Evolutionary conservation across 2,113 vertebrate species (phyloP).

Genomic region (Neogobius melanostomus): DNA sequence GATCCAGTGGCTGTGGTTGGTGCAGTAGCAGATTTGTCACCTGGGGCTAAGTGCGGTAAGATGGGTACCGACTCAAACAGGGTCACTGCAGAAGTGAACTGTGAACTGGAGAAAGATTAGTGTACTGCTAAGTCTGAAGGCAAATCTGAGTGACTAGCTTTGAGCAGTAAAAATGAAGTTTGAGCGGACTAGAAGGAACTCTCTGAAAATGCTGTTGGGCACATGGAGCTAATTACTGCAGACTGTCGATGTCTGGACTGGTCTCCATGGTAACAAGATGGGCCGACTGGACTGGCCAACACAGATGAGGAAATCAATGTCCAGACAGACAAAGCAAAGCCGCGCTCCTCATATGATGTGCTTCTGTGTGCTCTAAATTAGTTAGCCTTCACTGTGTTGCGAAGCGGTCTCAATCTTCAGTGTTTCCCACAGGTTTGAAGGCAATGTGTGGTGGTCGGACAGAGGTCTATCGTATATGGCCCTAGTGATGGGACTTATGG

Average conservation of each 20-base stretch:
- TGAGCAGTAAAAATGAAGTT: conserved; percentile 26
- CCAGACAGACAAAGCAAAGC: conserved; percentile 47
- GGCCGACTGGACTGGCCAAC: conserved; percentile 50
- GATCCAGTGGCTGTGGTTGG: conserved; percentile 50
- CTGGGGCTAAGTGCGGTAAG: conserved; percentile 25
- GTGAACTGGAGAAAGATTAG: neutral
- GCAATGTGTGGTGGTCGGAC: no score
- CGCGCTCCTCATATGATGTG: conserved; percentile 20
- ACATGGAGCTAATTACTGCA: conserved; percentile 69
- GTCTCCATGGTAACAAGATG: conserved; percentile 73
- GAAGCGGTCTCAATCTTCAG: no score
- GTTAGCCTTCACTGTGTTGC: neutral
- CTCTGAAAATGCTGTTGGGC: conserved; percentile 59
- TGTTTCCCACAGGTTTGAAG: no score
- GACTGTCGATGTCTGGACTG: conserved; percentile 68
- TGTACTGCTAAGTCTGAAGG: neutral
- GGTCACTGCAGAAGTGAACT: conserved; percentile 10
- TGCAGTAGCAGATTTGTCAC: conserved; percentile 48
- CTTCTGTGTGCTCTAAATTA: neutral
- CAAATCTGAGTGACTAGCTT: conserved; percentile 5
- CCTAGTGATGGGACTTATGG: no score
- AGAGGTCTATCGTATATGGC: no score
- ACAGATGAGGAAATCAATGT: conserved; percentile 66
- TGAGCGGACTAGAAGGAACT: conserved; percentile 50
- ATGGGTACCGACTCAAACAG: conserved; percentile 1